Percentiles rank a stretch among this genome's conserved stretches.
Conservation (phyloP, 2,888 invertebrate genomes). For the Ashinkailepas kermadecensis region DNA sequence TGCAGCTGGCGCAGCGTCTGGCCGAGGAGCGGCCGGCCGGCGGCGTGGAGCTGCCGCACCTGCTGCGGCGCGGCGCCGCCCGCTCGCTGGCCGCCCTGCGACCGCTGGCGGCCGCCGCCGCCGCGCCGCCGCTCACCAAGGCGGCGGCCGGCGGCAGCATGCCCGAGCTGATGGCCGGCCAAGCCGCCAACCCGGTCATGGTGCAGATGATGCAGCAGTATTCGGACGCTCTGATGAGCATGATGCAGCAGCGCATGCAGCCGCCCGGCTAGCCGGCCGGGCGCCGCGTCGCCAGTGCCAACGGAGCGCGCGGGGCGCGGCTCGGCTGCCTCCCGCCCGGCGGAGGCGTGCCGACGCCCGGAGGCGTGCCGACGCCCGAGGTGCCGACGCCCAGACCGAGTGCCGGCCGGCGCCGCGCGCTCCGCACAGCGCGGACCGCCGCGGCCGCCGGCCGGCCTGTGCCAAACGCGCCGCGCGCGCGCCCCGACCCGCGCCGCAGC, state of each 20-base stretch:
- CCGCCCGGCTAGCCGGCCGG: conserved; percentile 23
- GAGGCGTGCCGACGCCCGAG: too few species aligned
- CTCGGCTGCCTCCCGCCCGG: too few species aligned
- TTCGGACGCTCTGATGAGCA: conserved; percentile 52
- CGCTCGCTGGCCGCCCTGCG: conserved; percentile 22
- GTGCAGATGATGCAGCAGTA: conserved; percentile 56
- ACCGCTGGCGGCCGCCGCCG: background rate
- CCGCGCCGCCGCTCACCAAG: background rate
- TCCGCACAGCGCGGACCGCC: too few species aligned
- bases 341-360: too few species aligned
- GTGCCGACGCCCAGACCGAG: too few species aligned
- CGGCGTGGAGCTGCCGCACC: conserved; percentile 29
- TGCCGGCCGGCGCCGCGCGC: too few species aligned
- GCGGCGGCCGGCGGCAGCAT: background rate
- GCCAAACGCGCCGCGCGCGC: too few species aligned
- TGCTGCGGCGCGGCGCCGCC: conserved; percentile 25
- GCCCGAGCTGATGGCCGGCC: conserved; percentile 13
- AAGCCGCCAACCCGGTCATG: conserved; percentile 38
- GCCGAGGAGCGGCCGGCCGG: conserved; percentile 21
- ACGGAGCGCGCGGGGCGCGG: too few species aligned
- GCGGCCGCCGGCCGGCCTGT: too few species aligned
- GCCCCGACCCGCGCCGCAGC: too few species aligned
- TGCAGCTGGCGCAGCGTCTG: conserved; percentile 26
- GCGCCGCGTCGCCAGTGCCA: background rate
- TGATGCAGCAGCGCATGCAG: conserved; percentile 54